Evolutionary conservation across 2,888 invertebrate genomes (phyloP), one percentile per base, ranked within the genome.

Genomic region (Diarsia brunnea): DNA sequence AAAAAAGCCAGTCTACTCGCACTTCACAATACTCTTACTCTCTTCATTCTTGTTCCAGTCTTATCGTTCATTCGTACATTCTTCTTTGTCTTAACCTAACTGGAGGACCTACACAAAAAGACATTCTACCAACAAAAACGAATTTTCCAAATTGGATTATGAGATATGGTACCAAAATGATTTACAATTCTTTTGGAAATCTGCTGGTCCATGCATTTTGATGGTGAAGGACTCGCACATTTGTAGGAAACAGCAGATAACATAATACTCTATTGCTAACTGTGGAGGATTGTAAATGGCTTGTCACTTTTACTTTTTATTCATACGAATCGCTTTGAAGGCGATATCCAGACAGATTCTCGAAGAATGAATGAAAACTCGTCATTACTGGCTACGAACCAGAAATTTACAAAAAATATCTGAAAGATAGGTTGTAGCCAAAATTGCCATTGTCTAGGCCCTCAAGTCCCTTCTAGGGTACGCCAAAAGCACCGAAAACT

Each of bases 381-480:
- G 27, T 27, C 10, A 21, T 21, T 51, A 21, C 51, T 21, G 51
- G 21, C 53, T 53, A n/a, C 11, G 4, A 53, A 53, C 53, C n/a
- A 53, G 11, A 53, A n/a, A 53, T 16, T 4, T n/a, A 51, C 11
- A 21, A n/a, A n/a, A 51, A 11, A 10, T 21, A 51, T 21, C 10
- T 51, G 0, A n/a, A 11, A n/a, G 51, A 51, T n/a, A n/a, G 12
- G 1, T 55, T 0, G 12, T n/a, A n/a, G 3, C 7, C 51, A 53
- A 24, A 11, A 31, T 38, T 21, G 60, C 61, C 21, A 11, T 12
- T 38, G 12, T 61, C 38, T 38, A 61, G 21, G 38, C 61, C n/a
- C n/a, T 14, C 43, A n/a, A 24, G 5, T 58, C 63, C 69, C 69
- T 82, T 78, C 8, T 58, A 71, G 71, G 58, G 45, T 66, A 66